Percentiles rank a stretch among this genome's conserved stretches.
phyloP scores from a whole-genome alignment of 92 coral and sea anemone species.

The Ricordea florida region DNA sequence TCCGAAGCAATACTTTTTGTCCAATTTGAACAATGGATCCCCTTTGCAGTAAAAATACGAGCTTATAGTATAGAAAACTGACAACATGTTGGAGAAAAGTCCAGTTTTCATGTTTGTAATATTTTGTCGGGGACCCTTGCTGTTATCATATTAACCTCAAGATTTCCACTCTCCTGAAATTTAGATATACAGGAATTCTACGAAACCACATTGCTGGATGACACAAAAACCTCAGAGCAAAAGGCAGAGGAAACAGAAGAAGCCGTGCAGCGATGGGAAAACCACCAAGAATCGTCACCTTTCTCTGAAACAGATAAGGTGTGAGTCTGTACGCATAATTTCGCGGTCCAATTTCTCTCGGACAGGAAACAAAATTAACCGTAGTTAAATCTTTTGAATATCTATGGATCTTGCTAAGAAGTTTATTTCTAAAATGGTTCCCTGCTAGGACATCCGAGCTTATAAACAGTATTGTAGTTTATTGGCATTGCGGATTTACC shows the following conservation, averaged over 20 bases:
- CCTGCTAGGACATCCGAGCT: neutral
- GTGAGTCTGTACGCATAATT: too few species aligned
- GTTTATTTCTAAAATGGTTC: neutral
- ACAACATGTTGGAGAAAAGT: neutral
- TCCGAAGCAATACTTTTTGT: neutral
- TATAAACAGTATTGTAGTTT: neutral
- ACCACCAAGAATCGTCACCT: conserved; percentile 19
- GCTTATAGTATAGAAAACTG: neutral
- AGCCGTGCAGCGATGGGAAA: conserved; percentile 90
- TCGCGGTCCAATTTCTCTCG: too few species aligned
- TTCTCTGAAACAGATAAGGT: neutral
- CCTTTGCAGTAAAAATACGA: neutral
- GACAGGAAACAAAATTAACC: neutral
- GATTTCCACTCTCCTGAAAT: conserved; percentile 28
- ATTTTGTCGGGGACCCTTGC: conserved; percentile 32
- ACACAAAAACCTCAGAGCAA: conserved; percentile 79
- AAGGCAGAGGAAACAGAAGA: conserved; percentile 81
- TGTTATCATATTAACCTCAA: conserved; percentile 17
- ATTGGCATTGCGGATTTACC: too few species aligned
- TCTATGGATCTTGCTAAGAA: neutral
- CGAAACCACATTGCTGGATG: conserved; percentile 91
- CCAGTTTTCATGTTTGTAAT: conserved; percentile 14
- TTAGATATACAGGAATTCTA: conserved; percentile 97
- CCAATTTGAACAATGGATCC: neutral
- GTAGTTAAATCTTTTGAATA: conserved; percentile 1